Base-by-base conservation (phyloP, 2,797 vertebrate genomes). In the Clarias fuscus region DNA sequence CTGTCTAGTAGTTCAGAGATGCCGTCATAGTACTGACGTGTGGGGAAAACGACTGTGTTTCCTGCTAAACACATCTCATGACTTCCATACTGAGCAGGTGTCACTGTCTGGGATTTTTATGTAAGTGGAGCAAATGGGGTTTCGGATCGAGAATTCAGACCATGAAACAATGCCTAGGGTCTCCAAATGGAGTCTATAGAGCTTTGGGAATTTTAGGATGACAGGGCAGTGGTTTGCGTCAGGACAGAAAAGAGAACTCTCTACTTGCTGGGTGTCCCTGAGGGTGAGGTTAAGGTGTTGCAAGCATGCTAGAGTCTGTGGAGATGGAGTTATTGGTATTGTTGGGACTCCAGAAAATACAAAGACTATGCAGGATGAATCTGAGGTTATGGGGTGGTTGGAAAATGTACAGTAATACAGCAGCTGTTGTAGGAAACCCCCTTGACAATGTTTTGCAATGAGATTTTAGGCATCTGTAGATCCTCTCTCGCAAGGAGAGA, bases 321-420 rank as follows among this genome's bases (percentile, higher is more conserved):
- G 5, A 30, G n/a, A 14, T 68, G 43, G 48, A 68, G 0, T 30
- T 82, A 22, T 68, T 82, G 10, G 18, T 82, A 56, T 82, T 82
- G n/a, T 82, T n/a, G n/a, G 13, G n/a, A 43, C 24, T 27, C 37
- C 18, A 22, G 20, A 8, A 43, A 67, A 30, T 53, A 82, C 24
- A 82, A 20, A 82, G 8, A 43, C 80, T 82, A 82, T 67, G 79
- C 15, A 48, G 24, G 37, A 65, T 30, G 62, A 82, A 82, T 68
- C 43, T 33, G 80, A 22, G 10, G n/a, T 82, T 68, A 27, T 22
- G 14, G n/a, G 15, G 3, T 81, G 62, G 61, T 43, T 48, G 61
- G 61, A 58, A 62, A 80, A 17, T n/a, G 22, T 33, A 33, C 33
- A 33, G 33, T 33, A 40, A 48, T 15, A 10, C 7, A 62, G 30